A percentile compares a stretch with the other conserved stretches of the same genome.
These are phyloP conservation scores for Trematocara stigmaticum DNA, from an alignment of 2,113 vertebrate species.

Conservation along the genomic window DNA sequence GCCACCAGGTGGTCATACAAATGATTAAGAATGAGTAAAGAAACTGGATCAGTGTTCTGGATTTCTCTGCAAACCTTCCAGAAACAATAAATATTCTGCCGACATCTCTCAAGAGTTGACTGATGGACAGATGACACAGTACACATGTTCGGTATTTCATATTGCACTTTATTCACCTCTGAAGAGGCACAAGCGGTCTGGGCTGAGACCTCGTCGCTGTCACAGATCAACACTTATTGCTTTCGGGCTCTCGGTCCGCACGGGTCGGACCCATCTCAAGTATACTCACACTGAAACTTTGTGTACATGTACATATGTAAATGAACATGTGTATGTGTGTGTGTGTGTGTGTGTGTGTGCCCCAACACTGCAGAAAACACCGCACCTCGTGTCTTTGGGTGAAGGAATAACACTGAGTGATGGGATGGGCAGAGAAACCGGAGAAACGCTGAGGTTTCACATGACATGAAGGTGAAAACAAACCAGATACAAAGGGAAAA, in stretches of 20 bases:
- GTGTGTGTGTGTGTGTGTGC: background rate
- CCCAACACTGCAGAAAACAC: background rate
- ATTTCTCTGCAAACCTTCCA: background rate
- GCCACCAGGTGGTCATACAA: background rate
- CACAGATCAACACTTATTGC: slow-evolving; percentile 65
- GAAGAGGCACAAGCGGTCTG: slow-evolving; percentile 4
- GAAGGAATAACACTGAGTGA: background rate
- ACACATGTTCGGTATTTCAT: slow-evolving; percentile 11
- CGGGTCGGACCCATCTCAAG: background rate
- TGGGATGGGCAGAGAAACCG: background rate
- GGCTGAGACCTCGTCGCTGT: slow-evolving; percentile 12
- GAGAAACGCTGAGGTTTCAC: background rate
- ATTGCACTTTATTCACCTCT: slow-evolving; percentile 72
- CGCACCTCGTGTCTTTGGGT: background rate
- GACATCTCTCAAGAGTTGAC: background rate
- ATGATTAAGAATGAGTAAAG: background rate
- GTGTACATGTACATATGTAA: background rate
- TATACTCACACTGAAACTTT: background rate
- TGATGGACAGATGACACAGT: background rate
- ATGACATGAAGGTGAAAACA: background rate
- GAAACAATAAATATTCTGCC: rapidly evolving
- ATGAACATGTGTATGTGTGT: background rate
- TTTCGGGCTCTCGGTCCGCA: slow-evolving; percentile 13
- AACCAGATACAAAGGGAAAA: background rate
- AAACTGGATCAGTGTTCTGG: background rate